Conservation (phyloP, 2,797 vertebrate species). For the Cyclopterus lumpus region DNA sequence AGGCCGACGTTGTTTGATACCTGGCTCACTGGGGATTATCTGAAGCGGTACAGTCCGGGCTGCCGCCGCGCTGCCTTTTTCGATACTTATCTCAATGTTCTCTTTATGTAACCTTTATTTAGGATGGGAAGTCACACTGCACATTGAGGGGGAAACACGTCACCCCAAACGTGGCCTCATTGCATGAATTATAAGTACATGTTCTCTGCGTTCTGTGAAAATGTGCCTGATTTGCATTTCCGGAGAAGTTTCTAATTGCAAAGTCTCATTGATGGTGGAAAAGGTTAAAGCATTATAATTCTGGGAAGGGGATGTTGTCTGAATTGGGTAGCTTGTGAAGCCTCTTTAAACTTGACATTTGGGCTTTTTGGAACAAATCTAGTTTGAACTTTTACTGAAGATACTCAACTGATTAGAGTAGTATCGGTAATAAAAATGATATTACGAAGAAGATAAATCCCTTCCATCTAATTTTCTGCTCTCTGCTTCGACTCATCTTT, state of each 20-base stretch:
- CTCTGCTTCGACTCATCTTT: not conserved
- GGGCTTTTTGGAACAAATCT: constrained; percentile 22
- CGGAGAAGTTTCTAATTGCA: constrained; percentile 34
- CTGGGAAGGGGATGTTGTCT: constrained; percentile 3
- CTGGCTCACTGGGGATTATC: constrained; percentile 55
- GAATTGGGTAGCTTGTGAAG: constrained; percentile 10
- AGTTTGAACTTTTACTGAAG: constrained; percentile 15
- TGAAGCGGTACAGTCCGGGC: constrained; percentile 36
- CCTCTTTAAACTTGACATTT: constrained; percentile 45
- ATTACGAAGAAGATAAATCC: not conserved
- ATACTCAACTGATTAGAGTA: constrained; percentile 1
- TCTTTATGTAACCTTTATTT: constrained; percentile 56
- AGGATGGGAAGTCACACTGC: constrained; percentile 20
- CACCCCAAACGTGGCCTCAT: constrained; percentile 43
- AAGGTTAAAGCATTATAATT: constrained; percentile 40
- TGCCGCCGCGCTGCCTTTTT: constrained; percentile 33
- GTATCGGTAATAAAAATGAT: not conserved
- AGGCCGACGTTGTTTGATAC: constrained; percentile 63
- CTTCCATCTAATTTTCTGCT: not conserved
- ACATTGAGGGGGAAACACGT: constrained; percentile 10
- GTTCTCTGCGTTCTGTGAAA: constrained; percentile 25
- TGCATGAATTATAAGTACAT: constrained; percentile 57
- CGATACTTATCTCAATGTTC: constrained; percentile 54
- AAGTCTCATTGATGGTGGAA: constrained; percentile 15
- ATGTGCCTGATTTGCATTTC: constrained; percentile 55